These are phyloP conservation scores for Acrobasis consociella DNA, from an alignment of 2,888 invertebrate genomes.

Conservation along the genomic window DNA sequence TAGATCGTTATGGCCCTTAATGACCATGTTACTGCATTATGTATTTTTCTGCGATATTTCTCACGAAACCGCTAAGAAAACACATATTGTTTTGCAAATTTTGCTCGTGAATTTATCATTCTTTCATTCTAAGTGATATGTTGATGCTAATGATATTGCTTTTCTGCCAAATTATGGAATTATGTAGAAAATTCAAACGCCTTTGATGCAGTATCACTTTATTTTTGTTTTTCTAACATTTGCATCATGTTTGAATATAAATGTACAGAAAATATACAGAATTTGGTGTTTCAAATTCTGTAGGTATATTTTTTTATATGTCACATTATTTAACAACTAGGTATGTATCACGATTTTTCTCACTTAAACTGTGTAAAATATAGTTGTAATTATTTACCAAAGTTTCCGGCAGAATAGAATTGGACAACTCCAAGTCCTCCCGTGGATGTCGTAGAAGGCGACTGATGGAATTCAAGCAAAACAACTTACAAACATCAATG, in stretches of 20 bases:
- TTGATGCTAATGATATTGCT: conserved; percentile 17
- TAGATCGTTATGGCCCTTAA: conserved; percentile 20
- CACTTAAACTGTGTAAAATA: too few relatives aligned
- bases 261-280: too few relatives aligned
- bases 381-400: too few relatives aligned
- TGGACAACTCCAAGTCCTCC: too few relatives aligned
- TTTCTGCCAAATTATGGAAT: conserved; percentile 13
- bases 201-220: not conserved
- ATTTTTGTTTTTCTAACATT: not conserved
- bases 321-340: too few relatives aligned
- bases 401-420: too few relatives aligned
- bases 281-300: too few relatives aligned
- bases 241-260: not conserved
- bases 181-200: conserved; percentile 1
- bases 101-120: conserved; percentile 15
- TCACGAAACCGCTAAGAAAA: conserved; percentile 13
- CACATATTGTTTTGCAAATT: conserved; percentile 21
- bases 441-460: too few relatives aligned
- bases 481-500: too few relatives aligned
- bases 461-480: too few relatives aligned
- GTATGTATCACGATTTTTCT: too few relatives aligned
- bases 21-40: conserved; percentile 22
- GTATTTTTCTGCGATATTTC: conserved; percentile 19
- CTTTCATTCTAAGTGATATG: conserved; percentile 13
- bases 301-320: too few relatives aligned